A percentile compares a stretch with the other conserved stretches of the same genome.
Evolutionary conservation across 2,888 invertebrate species (phyloP).

Genomic region (Terebella lapidaria): DNA sequence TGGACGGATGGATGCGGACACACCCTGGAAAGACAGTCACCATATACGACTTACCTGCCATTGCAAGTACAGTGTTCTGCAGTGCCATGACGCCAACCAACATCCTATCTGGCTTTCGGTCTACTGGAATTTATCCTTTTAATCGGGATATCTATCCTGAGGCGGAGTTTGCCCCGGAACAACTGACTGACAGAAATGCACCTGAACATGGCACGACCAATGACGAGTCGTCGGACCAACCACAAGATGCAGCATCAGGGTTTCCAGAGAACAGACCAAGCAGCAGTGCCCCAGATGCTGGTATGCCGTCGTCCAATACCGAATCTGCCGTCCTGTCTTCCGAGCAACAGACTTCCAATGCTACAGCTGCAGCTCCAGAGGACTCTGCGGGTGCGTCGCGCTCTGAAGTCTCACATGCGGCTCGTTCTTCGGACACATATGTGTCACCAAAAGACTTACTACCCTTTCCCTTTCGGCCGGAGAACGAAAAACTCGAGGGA

Average conservation of each 20-base stretch:
- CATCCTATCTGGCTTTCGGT: not conserved
- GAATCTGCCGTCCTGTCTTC: no score
- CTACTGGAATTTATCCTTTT: not conserved
- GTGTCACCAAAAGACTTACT: not conserved
- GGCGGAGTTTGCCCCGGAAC: not conserved
- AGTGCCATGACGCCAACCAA: not conserved
- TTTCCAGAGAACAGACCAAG: not conserved
- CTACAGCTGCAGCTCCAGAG: no score
- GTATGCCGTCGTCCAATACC: no score
- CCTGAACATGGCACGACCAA: not conserved
- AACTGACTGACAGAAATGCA: not conserved
- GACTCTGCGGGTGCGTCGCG: no score
- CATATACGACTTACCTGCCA: not conserved
- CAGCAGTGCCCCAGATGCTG: no score
- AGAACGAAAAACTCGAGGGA: not conserved
- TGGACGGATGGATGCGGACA: not conserved
- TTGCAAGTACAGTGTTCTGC: not conserved
- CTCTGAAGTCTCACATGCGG: no score
- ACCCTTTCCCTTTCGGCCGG: not conserved
- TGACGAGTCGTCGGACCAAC: not conserved
- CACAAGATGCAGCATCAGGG: not conserved
- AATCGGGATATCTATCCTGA: not conserved
- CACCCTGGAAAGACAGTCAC: not conserved
- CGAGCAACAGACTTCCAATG: no score
- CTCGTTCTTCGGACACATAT: not conserved